Evolutionary conservation across 2,888 invertebrate genomes (phyloP), one percentile per base, ranked within the genome.

Genomic region (Mythimna vitellina): DNA sequence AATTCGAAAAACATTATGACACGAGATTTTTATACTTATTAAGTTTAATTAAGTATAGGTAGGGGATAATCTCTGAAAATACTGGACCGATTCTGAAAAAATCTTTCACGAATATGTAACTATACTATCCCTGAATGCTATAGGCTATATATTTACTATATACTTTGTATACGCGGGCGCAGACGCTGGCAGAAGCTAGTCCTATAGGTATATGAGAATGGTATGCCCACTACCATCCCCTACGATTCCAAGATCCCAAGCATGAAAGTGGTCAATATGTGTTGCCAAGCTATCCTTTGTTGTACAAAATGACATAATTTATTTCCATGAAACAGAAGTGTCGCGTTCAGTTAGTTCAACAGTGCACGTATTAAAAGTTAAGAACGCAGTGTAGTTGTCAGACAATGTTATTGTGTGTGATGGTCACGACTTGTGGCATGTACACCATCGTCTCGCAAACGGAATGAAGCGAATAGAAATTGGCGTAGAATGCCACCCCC

Each of bases 401-500:
- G 58, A 58, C 22, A 49, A 49, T 63, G 29, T 60, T 54, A 46
- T 62, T 69, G 57, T 46, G 46, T 58, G 62, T 64, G 49, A 57
- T 62, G n/a, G 29, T 46, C 51, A 22, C 17, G 49, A 56, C n/a
- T 51, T 14, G 20, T 22, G 49, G 38, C 57, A 35, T 29, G 42
- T 51, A 35, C 38, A 46, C 56, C 65, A 65, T 68, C 54, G 53
- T 62, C 71, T 73, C 69, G 71, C 66, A 62, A 81, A 78, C 70
- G 60, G 78, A 80, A 81, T 83, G 73, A 70, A 68, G 78, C 68
- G 77, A 80, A 86, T 84, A 72, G 79, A 86, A 88, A 85, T 87
- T 84, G 84, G 73, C 76, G 72, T 71, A 66, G 57, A 65, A 70
- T 42, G 70, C 73, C 63, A 69, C 38, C 42, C 71, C 42, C 65